phyloP scores from a whole-genome alignment of 2,797 vertebrate species.

The Tokudaia tokunoshimensis region DNA sequence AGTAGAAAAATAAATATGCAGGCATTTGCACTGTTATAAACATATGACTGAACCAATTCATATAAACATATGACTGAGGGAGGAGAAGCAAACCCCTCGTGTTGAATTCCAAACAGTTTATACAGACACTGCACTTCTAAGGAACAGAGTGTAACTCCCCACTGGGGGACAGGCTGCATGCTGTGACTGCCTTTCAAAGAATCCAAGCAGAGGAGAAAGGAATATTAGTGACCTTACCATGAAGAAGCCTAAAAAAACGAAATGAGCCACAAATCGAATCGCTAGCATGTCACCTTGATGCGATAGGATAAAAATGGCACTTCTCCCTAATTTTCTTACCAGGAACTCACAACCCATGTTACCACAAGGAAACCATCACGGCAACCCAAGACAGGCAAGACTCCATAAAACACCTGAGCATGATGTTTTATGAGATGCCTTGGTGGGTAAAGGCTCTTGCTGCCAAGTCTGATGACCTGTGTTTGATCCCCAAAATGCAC shows the following conservation, averaged over 20 bases:
- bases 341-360: neutral
- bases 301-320: neutral
- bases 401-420: neutral
- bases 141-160: no score
- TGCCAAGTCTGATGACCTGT: neutral
- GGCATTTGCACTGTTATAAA: neutral
- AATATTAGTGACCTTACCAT: neutral
- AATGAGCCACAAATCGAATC: neutral
- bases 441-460: neutral
- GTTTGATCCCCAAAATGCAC: neutral
- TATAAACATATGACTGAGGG: no score
- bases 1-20: neutral
- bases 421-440: neutral
- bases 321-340: neutral
- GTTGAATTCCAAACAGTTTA: neutral
- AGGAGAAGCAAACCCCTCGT: neutral
- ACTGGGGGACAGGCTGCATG: neutral
- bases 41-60: neutral
- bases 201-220: neutral
- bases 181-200: neutral
- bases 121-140: neutral
- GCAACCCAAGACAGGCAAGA: neutral
- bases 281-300: neutral
- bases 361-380: neutral
- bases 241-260: neutral